Evolutionary conservation across 1,140 invertebrate species (phyloP), one percentile per base, ranked within the genome.

Genomic region (Megalonaias nervosa): DNA sequence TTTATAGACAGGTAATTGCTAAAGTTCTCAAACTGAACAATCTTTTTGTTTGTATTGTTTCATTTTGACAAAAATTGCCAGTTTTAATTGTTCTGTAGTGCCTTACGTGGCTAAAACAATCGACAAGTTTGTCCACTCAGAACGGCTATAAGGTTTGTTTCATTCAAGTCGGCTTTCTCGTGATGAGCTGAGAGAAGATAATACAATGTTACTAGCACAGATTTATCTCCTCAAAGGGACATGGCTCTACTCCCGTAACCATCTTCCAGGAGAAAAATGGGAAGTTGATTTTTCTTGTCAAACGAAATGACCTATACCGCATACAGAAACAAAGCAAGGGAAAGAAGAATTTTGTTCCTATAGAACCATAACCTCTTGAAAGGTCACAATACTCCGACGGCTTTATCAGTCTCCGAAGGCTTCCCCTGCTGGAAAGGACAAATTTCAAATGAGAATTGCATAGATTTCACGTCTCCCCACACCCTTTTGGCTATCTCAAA

Each of bases 381-480:
- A n/a, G 13, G 26, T 73, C 21, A 73, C 55, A 15, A 16, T 12
- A 62, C 21, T 73, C 58, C 26, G 26, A 31, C 26, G 26, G 26
- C 4, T 31, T 31, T 31, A 31, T 31, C 26, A 31, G 26, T 31
- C n/a, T 31, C 71, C 64, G 61, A 73, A 64, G 48, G 61, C 48
- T 58, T 58, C 48, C 3, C 48, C 69, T 1, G n/a, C 48, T 21
- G 61, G 31, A 15, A 15, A 31, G 3, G 61, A 73, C 6, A 21
- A 61, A 55, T 73, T 62, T 31, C n/a, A 64, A 19, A 61, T 21
- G 21, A 23, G 60, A 73, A 21, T 73, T 26, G 64, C 61, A 21
- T 73, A 26, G 59, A 31, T 73, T 19, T 59, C 61, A 9, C 61
- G 21, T 16, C 9, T 14, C 14, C 16, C n/a, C 65, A 16, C 31